Evolutionary conservation across 2,888 invertebrate species (phyloP), one percentile per base, ranked within the genome.

Genomic region (Trisateles emortualis): DNA sequence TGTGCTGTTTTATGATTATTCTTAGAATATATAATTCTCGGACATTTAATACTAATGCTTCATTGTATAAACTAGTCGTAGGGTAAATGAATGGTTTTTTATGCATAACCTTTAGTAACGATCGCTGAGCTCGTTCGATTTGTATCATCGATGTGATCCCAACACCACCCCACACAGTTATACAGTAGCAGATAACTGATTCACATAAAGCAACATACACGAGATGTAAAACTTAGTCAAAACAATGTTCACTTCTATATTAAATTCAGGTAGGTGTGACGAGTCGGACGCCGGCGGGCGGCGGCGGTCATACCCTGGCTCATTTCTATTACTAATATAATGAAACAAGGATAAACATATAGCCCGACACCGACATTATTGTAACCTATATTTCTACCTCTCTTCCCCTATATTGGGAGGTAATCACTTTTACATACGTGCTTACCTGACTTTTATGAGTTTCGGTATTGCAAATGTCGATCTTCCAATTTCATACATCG

Each of bases 251-350:
- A 9, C 48, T 61, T 61, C 57, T 65, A 57, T 64, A 67, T 64
- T 60, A 67, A 65, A 53, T 46, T 65, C 52, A 58, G 52, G 52
- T 53, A n/a, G 24, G 50, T 16, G 41, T 48, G 51, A 40, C 10
- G 47, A 52, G 40, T 43, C 40, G 30, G 48, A 45, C 13, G 22
- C 39, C 50, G 32, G 32, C 32, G 11, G 43, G 41, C 46, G 42
- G 40, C 68, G 38, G 33, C 38, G 16, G 47, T 50, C 35, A 45
- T 13, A 49, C 45, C 53, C 49, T 38, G 22, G 44, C 52, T 57
- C 63, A 66, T 57, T 53, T 55, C 63, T 66, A 53, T 59, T 55
- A 53, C 50, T 53, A 51, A 45, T 66, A 62, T 65, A 62, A 56
- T 58, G 45, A 47, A 57, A 64, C 48, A 40, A 38, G 59, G 52